Conservation (phyloP, 2,113 vertebrate genomes). For the Spea bombifrons region DNA sequence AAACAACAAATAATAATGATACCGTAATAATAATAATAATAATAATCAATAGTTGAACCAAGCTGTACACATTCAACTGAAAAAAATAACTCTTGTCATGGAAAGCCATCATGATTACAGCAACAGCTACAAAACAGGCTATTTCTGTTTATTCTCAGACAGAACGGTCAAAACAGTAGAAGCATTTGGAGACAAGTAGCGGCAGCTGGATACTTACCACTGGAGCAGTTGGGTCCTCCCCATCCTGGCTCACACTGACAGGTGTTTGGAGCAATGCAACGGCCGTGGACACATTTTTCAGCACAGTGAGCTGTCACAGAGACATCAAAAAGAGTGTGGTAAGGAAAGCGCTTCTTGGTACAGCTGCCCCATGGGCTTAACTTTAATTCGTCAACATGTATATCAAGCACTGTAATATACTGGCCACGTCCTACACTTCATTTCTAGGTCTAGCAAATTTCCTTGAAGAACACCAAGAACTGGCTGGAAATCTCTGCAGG, state of each 20-base stretch:
- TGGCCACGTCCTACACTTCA: slow-evolving; percentile 21
- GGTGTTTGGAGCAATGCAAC: slow-evolving; percentile 93
- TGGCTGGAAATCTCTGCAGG: background rate
- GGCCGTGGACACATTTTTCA: slow-evolving; percentile 94
- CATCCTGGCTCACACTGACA: slow-evolving; percentile 98
- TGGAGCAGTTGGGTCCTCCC: slow-evolving; percentile 95
- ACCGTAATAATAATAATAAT: no score
- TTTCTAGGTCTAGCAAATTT: slow-evolving; percentile 33
- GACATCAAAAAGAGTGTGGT: slow-evolving; percentile 51
- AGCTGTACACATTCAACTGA: no score
- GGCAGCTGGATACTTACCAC: slow-evolving; percentile 92
- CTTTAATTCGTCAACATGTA: slow-evolving; percentile 49
- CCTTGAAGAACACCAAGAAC: slow-evolving; percentile 10
- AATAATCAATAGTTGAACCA: no score
- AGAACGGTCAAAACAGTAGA: slow-evolving; percentile 41
- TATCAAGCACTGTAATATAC: slow-evolving; percentile 47
- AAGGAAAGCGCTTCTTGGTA: slow-evolving; percentile 39
- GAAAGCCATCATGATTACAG: no score
- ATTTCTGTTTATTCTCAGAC: slow-evolving; percentile 33
- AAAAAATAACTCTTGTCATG: no score
- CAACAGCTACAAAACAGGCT: background rate
- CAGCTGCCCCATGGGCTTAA: slow-evolving; percentile 46
- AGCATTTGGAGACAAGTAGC: slow-evolving; percentile 60
- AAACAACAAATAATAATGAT: no score
- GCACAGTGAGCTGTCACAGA: slow-evolving; percentile 83